Base-by-base conservation (phyloP, 2,888 invertebrate genomes). In the Nephrotoma flavescens region DNA sequence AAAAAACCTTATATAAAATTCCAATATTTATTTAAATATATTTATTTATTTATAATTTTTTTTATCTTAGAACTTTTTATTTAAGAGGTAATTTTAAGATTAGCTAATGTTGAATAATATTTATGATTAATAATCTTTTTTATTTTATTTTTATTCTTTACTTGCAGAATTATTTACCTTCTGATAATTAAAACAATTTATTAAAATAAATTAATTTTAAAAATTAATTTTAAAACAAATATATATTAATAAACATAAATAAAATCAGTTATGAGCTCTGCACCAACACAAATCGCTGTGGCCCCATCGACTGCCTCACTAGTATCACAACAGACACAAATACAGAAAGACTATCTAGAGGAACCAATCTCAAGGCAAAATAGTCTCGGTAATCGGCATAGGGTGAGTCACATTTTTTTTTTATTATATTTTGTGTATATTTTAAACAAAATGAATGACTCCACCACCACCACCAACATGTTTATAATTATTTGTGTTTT, bases 271-370 rank as follows among this genome's bases (percentile, higher is more conserved):
- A 91, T 91, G 91, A 91, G 91, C 91, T 91, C 91, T 90, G 91
- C 90, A 88, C 92, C 91, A 90, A 90, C 91, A 89, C 91, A 91
- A 90, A 90, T 91, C 89, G 91, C 91, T 89, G 90, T 91, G 88
- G 91, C 91, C 90, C 91, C 89, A 91, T 90, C 90, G 90, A 90
- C 90, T 90, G 91, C 90, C 90, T 89, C 89, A 89, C 90, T 90
- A 89, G 89, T 88, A 87, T 87, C 88, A 85, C 42, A 86, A 83
- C 71, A 71, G 31, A 83, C 89, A 86, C 89, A 89, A 88, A 89
- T 89, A 86, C 89, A 90, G 89, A 90, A 89, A 88, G 90, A 90
- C 83, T 89, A 89, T 88, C 89, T 89, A 88, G 91, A 91, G 88
- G 91, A 90, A 87, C 87, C 89, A 44, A 89, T 91, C 88, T 90